Evolutionary conservation across 1,140 invertebrate genomes (phyloP), one percentile per base, ranked within the genome.

Genomic region (Achatina immaculata): DNA sequence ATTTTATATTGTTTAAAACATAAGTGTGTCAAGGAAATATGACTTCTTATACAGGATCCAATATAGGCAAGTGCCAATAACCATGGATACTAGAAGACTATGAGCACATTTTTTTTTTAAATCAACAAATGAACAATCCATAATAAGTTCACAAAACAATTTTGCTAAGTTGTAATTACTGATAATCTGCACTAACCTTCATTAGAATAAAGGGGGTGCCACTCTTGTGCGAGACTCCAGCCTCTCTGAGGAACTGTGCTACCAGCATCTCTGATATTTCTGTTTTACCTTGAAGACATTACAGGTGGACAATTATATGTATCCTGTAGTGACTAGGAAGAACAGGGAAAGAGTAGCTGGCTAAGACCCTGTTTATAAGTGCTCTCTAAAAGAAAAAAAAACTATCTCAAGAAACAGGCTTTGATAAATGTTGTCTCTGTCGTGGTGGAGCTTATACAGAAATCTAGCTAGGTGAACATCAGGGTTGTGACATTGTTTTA

Each of bases 261-360:
- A 69, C 36, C 19, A 40, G 38, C 21, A 40, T 42, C 38, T 69
- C 38, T 21, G 38, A 69, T 24, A 43, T 69, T 69, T 69, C 68
- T 69, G 68, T 69, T 31, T 69, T 69, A 42, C 68, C 68, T 69
- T 40, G 24, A 69, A 69, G 42, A 69, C 14, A 42, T 40, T 40
- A 40, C 11, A 51, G 48, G 11, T 51, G 11, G 24, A 51, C 11
- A 14, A 51, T 51, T 51, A 51, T 14, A 51, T 51, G 11, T 51
- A 14, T 11, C 48, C 48, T 14, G 11, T 14, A 11, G 24, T 51
- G 11, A 14, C 24, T 51, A 14, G 48, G 11, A 14, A 24, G 24
- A 51, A 51, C 24, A 51, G 48, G 11, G 24, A 24, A 14, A 51
- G 48, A 14, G 24, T 11, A 51, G n/a, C n/a, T n/a, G n/a, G n/a